A percentile compares a stretch with the other conserved stretches of the same genome.
These are phyloP conservation scores for Rhinoderma darwinii DNA, from an alignment of 2,113 vertebrate species.

Conservation along the genomic window DNA sequence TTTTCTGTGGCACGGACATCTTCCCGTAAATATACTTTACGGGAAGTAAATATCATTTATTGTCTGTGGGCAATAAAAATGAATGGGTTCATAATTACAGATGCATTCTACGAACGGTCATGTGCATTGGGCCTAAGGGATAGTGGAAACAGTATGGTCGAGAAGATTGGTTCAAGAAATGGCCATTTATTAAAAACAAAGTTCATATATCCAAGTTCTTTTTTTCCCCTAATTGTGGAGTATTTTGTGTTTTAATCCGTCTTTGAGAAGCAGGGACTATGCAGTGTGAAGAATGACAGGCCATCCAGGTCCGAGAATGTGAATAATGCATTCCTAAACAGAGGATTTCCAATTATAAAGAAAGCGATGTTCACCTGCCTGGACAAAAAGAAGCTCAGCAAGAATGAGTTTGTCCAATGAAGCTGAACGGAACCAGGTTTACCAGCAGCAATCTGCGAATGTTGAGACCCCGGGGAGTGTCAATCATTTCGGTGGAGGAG, in stretches of 20 bases:
- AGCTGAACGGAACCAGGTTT: slow-evolving; percentile 34
- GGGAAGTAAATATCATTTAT: too few species aligned
- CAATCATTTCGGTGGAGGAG: slow-evolving; percentile 38
- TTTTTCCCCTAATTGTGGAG: neutral
- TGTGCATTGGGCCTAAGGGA: too few species aligned
- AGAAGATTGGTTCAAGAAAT: neutral
- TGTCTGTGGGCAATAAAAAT: too few species aligned
- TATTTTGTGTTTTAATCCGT: neutral
- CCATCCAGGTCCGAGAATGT: neutral
- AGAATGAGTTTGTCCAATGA: slow-evolving; percentile 37
- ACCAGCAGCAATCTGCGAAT: slow-evolving; percentile 20
- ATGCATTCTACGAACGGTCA: too few species aligned
- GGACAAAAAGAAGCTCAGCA: slow-evolving; percentile 17
- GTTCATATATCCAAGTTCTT: neutral
- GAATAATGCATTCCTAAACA: slow-evolving; percentile 17
- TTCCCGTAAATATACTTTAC: too few species aligned
- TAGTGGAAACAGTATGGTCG: neutral
- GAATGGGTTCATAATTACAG: too few species aligned
- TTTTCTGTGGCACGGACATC: too few species aligned
- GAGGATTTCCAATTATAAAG: slow-evolving; percentile 20
- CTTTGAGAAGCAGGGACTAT: neutral
- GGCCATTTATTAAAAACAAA: neutral
- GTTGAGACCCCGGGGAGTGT: slow-evolving; percentile 29
- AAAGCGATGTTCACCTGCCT: slow-evolving; percentile 1
- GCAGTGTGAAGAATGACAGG: neutral